These are phyloP conservation scores for Colossoma macropomum DNA, from an alignment of 2,113 vertebrate species.

Conservation along the genomic window DNA sequence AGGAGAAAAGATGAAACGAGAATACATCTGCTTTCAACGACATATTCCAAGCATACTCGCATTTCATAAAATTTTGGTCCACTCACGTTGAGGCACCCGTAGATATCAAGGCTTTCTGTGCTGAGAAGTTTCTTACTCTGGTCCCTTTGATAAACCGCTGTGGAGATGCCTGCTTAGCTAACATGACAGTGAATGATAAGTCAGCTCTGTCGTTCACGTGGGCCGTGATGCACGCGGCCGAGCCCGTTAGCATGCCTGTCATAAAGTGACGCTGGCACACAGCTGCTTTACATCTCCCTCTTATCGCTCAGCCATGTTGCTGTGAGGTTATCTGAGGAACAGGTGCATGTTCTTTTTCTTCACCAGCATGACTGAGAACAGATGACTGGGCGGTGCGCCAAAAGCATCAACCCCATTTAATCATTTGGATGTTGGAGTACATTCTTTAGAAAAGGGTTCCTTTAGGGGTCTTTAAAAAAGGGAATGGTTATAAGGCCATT, in stretches of 20 bases:
- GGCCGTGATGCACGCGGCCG: neutral
- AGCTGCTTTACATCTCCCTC: slow-evolving; percentile 30
- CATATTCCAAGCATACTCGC: slow-evolving; percentile 40
- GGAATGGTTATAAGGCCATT: no score
- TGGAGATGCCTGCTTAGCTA: slow-evolving; percentile 59
- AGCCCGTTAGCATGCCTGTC: slow-evolving; percentile 36
- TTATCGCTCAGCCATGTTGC: slow-evolving; percentile 25
- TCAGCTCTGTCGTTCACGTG: neutral
- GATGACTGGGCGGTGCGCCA: neutral
- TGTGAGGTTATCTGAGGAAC: slow-evolving; percentile 39
- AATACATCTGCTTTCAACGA: slow-evolving; percentile 22
- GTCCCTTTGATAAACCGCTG: slow-evolving; percentile 48
- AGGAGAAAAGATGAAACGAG: slow-evolving; percentile 29
- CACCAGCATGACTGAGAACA: neutral
- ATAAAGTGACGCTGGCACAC: slow-evolving; percentile 7
- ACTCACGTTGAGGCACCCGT: neutral
- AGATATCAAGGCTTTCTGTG: neutral
- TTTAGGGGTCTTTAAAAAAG: no score
- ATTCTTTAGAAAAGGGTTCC: neutral
- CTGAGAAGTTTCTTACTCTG: slow-evolving; percentile 52
- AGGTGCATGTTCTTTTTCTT: slow-evolving; percentile 6
- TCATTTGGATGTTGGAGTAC: neutral
- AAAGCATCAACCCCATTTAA: neutral
- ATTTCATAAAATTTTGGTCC: neutral
- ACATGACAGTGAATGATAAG: slow-evolving; percentile 62